These are phyloP conservation scores for Parazoanthus atlanticus DNA, from an alignment of 92 coral and sea anemone species.

Conservation along the genomic window DNA sequence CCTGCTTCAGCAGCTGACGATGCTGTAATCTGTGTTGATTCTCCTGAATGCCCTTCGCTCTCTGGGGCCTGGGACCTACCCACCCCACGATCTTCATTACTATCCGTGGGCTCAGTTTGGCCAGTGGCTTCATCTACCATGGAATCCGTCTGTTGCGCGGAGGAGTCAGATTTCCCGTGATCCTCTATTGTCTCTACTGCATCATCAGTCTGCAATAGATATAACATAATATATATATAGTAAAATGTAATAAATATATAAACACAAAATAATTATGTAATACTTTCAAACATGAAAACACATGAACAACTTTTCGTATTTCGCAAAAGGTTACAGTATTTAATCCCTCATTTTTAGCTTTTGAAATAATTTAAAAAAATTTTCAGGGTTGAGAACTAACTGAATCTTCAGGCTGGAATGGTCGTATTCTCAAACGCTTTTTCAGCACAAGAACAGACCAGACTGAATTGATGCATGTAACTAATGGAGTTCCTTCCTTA, in stretches of 20 bases:
- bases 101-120: slow-evolving; percentile 77
- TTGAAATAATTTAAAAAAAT: too few species aligned
- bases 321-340: neutral
- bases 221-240: neutral
- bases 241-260: too few species aligned
- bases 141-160: slow-evolving; percentile 48
- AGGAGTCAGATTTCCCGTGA: slow-evolving; percentile 67
- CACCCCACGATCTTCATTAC: slow-evolving; percentile 71
- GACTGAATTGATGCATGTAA: neutral
- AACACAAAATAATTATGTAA: neutral
- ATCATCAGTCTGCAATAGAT: slow-evolving; percentile 52
- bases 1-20: slow-evolving; percentile 63
- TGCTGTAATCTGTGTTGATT: slow-evolving; percentile 59
- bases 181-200: slow-evolving; percentile 71
- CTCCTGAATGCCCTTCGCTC: slow-evolving; percentile 80
- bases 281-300: neutral
- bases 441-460: neutral
- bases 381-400: too few species aligned
- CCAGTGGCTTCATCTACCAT: slow-evolving; percentile 69
- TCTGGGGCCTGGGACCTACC: slow-evolving; percentile 78
- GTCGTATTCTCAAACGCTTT: neutral
- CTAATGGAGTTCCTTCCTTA: neutral
- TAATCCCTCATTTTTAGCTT: neutral
- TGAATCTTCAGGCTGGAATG: neutral
- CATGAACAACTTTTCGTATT: too few species aligned